Evolutionary conservation across 2,888 invertebrate genomes (phyloP).

Genomic region (Pteria penguin): DNA sequence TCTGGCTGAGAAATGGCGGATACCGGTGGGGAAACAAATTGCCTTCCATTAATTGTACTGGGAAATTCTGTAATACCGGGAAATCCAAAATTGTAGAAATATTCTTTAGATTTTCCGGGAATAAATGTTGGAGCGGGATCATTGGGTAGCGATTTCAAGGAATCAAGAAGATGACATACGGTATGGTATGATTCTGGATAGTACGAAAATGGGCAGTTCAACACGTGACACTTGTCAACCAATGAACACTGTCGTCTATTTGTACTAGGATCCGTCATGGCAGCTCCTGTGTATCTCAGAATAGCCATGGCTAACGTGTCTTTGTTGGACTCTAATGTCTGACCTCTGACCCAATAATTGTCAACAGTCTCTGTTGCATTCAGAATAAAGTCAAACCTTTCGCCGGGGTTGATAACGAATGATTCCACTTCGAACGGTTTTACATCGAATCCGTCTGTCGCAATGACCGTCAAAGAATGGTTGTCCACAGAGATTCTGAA

Average conservation of each 20-base stretch:
- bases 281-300: conserved; percentile 34
- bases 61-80: conserved; percentile 60
- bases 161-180: conserved; percentile 47
- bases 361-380: conserved; percentile 52
- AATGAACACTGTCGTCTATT: conserved; percentile 40
- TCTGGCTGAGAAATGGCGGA: conserved; percentile 61
- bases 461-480: conserved; percentile 60
- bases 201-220: conserved; percentile 60
- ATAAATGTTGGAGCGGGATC: conserved; percentile 47
- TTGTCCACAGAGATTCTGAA: conserved; percentile 64
- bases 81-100: conserved; percentile 73
- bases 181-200: conserved; percentile 38
- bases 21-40: conserved; percentile 54
- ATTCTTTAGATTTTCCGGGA: conserved; percentile 56
- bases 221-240: conserved; percentile 43
- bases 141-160: conserved; percentile 26
- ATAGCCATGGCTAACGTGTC: conserved; percentile 57
- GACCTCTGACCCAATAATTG: conserved; percentile 68
- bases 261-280: conserved; percentile 17
- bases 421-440: conserved; percentile 55
- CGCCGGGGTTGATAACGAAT: conserved; percentile 64
- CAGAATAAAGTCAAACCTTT: conserved; percentile 67
- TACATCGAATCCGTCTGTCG: conserved; percentile 65
- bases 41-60: conserved; percentile 64
- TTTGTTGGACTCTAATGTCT: conserved; percentile 50